Evolutionary conservation across 2,888 invertebrate genomes (phyloP).

Genomic region (Hofmannophila pseudospretella): DNA sequence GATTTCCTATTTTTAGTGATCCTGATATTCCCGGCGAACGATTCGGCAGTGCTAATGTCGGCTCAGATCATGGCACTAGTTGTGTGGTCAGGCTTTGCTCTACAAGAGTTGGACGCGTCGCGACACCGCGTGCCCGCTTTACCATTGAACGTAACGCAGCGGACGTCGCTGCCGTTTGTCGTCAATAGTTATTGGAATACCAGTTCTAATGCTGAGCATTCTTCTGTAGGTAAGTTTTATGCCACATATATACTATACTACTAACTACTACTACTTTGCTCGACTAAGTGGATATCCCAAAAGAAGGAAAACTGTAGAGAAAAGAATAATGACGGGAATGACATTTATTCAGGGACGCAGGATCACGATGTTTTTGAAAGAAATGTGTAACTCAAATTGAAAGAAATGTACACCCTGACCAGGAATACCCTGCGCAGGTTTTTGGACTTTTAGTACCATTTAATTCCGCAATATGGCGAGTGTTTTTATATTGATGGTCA

Average conservation of each 20-base stretch:
- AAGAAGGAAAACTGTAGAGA: no score
- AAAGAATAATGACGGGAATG: no score
- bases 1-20: constrained; percentile 43
- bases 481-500: no score
- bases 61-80: constrained; percentile 51
- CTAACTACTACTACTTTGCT: no score
- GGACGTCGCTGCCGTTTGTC: constrained; percentile 46
- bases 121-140: constrained; percentile 52
- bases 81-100: constrained; percentile 59
- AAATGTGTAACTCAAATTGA: no score
- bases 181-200: constrained; percentile 58
- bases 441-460: no score
- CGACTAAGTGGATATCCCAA: no score
- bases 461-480: no score
- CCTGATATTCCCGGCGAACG: constrained; percentile 63
- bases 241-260: background rate
- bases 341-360: no score
- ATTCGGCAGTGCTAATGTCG: constrained; percentile 48
- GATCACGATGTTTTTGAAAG: no score
- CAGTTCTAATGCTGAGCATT: constrained; percentile 62
- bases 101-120: constrained; percentile 53
- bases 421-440: no score
- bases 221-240: constrained; percentile 48
- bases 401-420: no score
- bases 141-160: constrained; percentile 44